Evolutionary conservation across 2,113 vertebrate genomes (phyloP).

Genomic region (Pantherophis guttatus): DNA sequence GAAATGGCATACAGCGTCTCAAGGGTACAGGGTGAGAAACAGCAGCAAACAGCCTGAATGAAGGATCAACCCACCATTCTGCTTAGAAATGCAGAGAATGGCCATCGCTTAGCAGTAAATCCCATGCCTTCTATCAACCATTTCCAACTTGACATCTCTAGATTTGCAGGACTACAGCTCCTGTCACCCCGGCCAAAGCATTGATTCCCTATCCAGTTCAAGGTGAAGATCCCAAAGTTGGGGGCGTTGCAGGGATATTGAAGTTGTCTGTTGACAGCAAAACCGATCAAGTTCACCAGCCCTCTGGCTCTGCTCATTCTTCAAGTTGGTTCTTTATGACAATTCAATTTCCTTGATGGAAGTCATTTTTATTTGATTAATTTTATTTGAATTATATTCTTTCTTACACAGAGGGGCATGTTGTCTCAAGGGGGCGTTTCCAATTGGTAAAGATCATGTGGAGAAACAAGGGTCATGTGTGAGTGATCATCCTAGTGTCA

Average conservation of each 20-base stretch:
- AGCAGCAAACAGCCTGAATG: not conserved
- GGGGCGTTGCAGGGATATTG: not conserved
- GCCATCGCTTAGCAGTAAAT: not conserved
- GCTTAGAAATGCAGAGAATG: not conserved
- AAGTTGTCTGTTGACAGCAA: not conserved
- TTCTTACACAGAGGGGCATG: not conserved
- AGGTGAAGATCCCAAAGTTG: not conserved
- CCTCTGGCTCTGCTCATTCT: not conserved
- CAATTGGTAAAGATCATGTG: not conserved
- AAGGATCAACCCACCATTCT: not conserved
- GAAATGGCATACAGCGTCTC: not conserved
- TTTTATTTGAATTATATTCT: not conserved
- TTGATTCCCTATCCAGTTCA: not conserved
- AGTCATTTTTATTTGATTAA: not conserved
- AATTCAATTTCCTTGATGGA: not conserved
- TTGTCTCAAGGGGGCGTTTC: not conserved
- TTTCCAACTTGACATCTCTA: not conserved
- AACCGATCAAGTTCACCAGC: not conserved
- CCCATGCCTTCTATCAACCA: not conserved
- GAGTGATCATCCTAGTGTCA: not conserved
- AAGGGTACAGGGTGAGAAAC: not conserved
- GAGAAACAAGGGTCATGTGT: not conserved
- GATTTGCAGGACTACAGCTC: not conserved
- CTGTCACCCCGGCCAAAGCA: not conserved
- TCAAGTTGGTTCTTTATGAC: not conserved